Percentiles rank a stretch among this genome's conserved stretches.
These are phyloP conservation scores for Silurus glanis DNA, from an alignment of 2,113 vertebrate genomes.

Conservation along the genomic window DNA sequence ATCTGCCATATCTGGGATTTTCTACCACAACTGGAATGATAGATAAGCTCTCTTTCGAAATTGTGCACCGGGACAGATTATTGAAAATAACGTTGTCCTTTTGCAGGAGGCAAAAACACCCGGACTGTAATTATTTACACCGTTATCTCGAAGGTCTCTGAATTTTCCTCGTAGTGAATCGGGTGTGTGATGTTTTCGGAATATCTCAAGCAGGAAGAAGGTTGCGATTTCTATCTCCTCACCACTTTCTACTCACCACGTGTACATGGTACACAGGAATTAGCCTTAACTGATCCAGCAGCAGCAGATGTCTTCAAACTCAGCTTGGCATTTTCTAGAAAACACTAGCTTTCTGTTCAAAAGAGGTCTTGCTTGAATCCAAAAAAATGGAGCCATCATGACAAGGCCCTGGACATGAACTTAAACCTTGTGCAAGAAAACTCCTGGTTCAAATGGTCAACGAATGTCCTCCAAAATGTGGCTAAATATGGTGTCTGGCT, in stretches of 20 bases:
- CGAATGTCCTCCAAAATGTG: no score
- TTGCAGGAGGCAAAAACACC: not conserved
- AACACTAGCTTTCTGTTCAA: not conserved
- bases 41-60: not conserved
- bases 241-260: not conserved
- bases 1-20: not conserved
- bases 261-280: not conserved
- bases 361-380: not conserved
- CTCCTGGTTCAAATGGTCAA: no score
- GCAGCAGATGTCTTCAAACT: not conserved
- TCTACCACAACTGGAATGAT: not conserved
- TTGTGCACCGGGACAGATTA: no score
- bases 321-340: not conserved
- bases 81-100: not conserved
- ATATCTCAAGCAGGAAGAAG: not conserved
- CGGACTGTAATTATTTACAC: not conserved
- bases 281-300: not conserved
- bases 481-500: not conserved
- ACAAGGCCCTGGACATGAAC: not conserved
- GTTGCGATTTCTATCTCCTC: constrained; percentile 6
- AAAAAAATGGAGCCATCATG: not conserved
- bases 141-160: not conserved
- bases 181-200: not conserved
- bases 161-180: not conserved
- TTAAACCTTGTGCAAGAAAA: not conserved